Percentiles rank a stretch among this genome's conserved stretches.
Conservation (phyloP, 2,888 invertebrate species). For the Kuschelorhynchus macadamiae region DNA sequence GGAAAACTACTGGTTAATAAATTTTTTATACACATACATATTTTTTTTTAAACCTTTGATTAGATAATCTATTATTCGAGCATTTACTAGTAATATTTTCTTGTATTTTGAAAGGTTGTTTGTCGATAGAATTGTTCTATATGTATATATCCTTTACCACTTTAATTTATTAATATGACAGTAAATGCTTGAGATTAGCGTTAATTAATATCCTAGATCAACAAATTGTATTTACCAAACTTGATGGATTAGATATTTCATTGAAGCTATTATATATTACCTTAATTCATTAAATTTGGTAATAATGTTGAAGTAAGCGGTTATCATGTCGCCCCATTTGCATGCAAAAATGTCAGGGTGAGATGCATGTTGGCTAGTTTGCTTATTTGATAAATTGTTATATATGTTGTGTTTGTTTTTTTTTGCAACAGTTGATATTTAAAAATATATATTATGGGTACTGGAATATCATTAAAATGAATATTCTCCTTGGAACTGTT, state of each 20-base stretch:
- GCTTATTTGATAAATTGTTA: background rate
- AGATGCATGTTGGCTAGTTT: conserved; percentile 34
- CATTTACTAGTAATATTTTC: too few relatives aligned
- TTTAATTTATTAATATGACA: background rate
- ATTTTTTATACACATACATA: too few relatives aligned
- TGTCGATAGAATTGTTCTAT: background rate
- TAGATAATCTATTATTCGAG: too few relatives aligned
- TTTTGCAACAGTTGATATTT: too few relatives aligned
- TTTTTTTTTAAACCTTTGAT: too few relatives aligned
- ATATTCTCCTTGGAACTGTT: too few relatives aligned
- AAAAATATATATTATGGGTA: too few relatives aligned
- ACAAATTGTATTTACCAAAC: background rate
- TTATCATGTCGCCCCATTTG: conserved; percentile 30
- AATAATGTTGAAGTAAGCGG: background rate
- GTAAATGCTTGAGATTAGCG: background rate
- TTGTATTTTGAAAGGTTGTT: too few relatives aligned
- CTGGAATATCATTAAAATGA: too few relatives aligned
- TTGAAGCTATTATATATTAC: background rate
- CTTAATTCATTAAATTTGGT: background rate
- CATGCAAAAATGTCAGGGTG: conserved; percentile 30
- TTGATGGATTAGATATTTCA: background rate
- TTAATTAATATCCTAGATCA: background rate
- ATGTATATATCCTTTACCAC: background rate
- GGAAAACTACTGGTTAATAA: too few relatives aligned
- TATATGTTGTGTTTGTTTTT: too few relatives aligned